These are phyloP conservation scores for Chaetodon auriga DNA, from an alignment of 2,113 vertebrate species.

Conservation along the genomic window DNA sequence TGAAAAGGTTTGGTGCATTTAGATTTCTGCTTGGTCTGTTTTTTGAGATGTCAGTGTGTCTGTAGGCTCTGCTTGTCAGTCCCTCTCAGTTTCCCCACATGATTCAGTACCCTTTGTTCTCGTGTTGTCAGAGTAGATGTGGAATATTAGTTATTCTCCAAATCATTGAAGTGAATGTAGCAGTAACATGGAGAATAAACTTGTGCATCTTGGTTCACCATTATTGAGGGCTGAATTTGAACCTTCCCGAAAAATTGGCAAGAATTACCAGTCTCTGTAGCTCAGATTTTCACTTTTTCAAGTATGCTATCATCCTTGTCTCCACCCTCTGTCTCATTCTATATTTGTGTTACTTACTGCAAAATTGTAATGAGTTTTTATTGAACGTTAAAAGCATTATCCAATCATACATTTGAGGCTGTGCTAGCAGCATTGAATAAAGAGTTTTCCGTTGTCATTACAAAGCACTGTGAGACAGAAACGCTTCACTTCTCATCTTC, in stretches of 20 bases:
- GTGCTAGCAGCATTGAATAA: neutral
- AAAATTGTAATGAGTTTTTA: neutral
- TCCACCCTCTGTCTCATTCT: neutral
- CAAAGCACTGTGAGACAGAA: neutral
- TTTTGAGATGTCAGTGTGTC: neutral
- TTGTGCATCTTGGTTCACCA: neutral
- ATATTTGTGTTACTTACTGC: neutral
- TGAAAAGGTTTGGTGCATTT: constrained; percentile 85
- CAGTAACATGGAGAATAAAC: neutral
- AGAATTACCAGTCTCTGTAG: neutral
- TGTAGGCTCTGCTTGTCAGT: neutral
- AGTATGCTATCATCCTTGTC: neutral
- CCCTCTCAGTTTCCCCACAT: neutral
- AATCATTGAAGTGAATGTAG: neutral
- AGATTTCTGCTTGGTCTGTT: neutral
- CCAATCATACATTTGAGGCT: neutral
- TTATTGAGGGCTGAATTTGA: neutral
- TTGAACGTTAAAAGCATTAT: neutral
- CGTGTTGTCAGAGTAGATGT: neutral
- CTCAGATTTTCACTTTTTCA: neutral
- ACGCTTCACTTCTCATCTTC: neutral
- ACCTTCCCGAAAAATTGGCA: neutral
- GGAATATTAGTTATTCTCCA: neutral
- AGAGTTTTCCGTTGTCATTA: neutral
- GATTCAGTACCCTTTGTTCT: neutral